These are phyloP conservation scores for Atta cephalotes DNA, from an alignment of 1,140 invertebrate genomes.

Conservation along the genomic window DNA sequence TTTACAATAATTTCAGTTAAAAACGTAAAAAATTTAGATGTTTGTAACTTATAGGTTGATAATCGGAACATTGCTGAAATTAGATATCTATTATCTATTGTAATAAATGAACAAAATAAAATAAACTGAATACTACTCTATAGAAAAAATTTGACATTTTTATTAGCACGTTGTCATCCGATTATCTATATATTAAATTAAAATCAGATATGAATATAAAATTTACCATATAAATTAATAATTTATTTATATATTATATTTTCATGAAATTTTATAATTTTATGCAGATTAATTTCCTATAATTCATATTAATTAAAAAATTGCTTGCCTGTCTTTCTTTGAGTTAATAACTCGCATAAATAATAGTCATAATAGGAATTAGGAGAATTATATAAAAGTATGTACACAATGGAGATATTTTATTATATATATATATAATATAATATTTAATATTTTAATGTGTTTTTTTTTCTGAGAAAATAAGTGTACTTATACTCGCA, in stretches of 20 bases:
- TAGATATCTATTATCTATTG: neutral
- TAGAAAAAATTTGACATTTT: neutral
- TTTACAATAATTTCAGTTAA: neutral
- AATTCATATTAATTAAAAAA: neutral
- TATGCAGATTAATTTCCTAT: neutral
- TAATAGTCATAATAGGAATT: neutral
- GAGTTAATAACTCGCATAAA: neutral
- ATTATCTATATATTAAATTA: neutral
- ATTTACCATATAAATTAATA: conserved; percentile 8
- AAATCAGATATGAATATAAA: neutral
- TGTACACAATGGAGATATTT: conserved; percentile 69
- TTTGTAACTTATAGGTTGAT: neutral
- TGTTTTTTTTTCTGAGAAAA: conserved; percentile 76
- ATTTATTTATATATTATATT: neutral
- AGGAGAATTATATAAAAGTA: neutral
- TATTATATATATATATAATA: conserved; percentile 55
- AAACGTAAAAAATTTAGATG: neutral
- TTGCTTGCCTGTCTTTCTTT: neutral
- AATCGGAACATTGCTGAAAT: neutral
- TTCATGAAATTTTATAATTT: conserved; percentile 14
- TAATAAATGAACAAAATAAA: neutral
- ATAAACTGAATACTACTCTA: neutral
- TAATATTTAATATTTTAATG: conserved; percentile 58
- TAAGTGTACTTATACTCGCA: conserved; percentile 77
- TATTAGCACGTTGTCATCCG: neutral